Base-by-base conservation (phyloP, 2,888 invertebrate genomes). In the Nymphalis polychloros region DNA sequence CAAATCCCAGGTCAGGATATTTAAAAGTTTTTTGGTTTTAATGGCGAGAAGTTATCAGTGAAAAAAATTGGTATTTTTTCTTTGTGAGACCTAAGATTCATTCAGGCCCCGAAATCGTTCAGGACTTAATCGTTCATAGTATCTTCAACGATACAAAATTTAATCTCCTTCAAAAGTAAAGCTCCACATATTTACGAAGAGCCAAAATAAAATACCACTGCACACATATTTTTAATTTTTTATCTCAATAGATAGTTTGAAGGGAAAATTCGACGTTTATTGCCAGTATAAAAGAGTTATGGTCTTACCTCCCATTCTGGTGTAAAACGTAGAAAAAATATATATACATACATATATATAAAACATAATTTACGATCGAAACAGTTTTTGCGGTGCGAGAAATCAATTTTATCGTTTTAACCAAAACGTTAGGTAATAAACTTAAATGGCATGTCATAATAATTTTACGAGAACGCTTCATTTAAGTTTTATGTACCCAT, bases 201-300 rank as follows among this genome's bases (percentile, higher is more conserved):
- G 49, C 49, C 63, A 53, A 20, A 52, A 23, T 23, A 67, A 47
- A 67, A 61, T 50, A 61, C 35, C 55, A 60, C 52, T 46, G 65
- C 63, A 57, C 63, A 35, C 35, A 52, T 59, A 60, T 67, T 53
- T 60, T 62, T 64, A 53, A 59, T 59, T 68, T 70, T 72, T 72
- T 72, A 72, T 70, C 75, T 73, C 72, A 76, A 76, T 76, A 74
- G 80, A 82, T 82, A 83, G 83, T 86, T 85, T 79, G 80, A 81
- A 81, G 78, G 79, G 80, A 82, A 84, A 81, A 77, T 82, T 82
- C 73, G 83, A 87, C 87, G 69, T 83, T 87, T 85, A 88, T 84
- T 80, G 84, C 77, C 76, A 78, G 79, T 85, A 83, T 84, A 86
- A 77, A 83, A 84, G 88, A 89, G 77, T 86, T 84, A 89, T 79